phyloP scores from a whole-genome alignment of 2,797 vertebrate species.

The Huso huso region DNA sequence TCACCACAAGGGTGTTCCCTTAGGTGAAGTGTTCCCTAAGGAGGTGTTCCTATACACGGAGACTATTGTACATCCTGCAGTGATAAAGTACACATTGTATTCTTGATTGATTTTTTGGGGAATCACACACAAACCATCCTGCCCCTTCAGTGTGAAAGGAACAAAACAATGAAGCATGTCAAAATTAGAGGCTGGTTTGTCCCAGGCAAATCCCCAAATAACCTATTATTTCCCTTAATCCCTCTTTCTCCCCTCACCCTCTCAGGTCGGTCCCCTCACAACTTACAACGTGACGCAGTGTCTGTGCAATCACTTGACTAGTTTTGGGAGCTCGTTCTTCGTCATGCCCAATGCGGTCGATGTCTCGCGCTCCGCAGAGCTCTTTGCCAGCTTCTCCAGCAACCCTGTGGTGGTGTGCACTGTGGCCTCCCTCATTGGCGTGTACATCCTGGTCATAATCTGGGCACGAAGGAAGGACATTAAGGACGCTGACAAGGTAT shows the following conservation, averaged over 20 bases:
- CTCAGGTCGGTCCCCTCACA: conserved; percentile 80
- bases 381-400: conserved; percentile 81
- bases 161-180: too few species aligned
- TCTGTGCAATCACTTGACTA: conserved; percentile 86
- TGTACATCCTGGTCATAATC: conserved; percentile 69
- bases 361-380: conserved; percentile 67
- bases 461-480: conserved; percentile 87
- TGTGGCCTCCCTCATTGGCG: conserved; percentile 71
- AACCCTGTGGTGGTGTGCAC: conserved; percentile 88
- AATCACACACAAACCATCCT: too few species aligned
- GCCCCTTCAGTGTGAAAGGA: too few species aligned
- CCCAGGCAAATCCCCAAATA: too few species aligned
- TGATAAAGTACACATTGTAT: too few species aligned
- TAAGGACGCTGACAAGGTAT: conserved; percentile 79
- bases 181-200: too few species aligned
- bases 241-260: conserved; percentile 4
- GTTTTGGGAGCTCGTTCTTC: conserved; percentile 89
- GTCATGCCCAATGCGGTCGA: conserved; percentile 80
- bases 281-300: conserved; percentile 69
- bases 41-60: too few species aligned
- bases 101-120: too few species aligned
- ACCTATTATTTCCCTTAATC: too few species aligned
- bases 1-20: too few species aligned
- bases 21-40: too few species aligned
- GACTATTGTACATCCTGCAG: too few species aligned